Percentiles rank a stretch among this genome's conserved stretches.
phyloP scores from a whole-genome alignment of 2,888 invertebrate genomes.

The Harpagoxenus sublaevis region DNA sequence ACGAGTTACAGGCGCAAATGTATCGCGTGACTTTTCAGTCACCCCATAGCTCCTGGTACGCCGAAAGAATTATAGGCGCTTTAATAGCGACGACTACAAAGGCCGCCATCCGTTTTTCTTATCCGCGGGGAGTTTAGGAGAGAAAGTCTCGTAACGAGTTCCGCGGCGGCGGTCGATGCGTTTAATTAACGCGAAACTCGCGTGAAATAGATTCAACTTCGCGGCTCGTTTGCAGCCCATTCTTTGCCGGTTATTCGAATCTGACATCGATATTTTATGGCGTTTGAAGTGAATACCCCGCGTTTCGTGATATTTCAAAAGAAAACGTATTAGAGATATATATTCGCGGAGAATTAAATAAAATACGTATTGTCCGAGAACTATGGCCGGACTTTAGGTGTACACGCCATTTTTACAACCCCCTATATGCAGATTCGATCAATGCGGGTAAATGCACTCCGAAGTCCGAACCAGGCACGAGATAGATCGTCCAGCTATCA shows the following conservation, averaged over 20 bases:
- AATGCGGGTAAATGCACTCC: slow-evolving; percentile 43
- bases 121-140: slow-evolving; percentile 42
- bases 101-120: slow-evolving; percentile 55
- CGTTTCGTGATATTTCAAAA: not conserved
- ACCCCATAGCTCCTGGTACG: not conserved
- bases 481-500: slow-evolving; percentile 53
- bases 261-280: slow-evolving; percentile 40
- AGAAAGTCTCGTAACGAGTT: slow-evolving; percentile 60
- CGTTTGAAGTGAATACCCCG: not conserved
- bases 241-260: slow-evolving; percentile 31
- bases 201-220: slow-evolving; percentile 46
- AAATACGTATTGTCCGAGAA: not conserved
- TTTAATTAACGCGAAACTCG: slow-evolving; percentile 58
- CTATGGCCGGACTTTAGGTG: not conserved
- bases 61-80: slow-evolving; percentile 55
- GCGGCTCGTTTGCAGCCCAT: slow-evolving; percentile 42
- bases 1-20: slow-evolving; percentile 20
- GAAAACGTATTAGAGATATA: not conserved
- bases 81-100: slow-evolving; percentile 55
- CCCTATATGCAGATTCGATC: slow-evolving; percentile 10
- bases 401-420: slow-evolving; percentile 20
- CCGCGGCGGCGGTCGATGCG: slow-evolving; percentile 33
- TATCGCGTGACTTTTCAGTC: slow-evolving; percentile 53
- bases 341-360: slow-evolving; percentile 5
- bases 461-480: slow-evolving; percentile 29